These are phyloP conservation scores for Cyanoderma ruficeps DNA, from an alignment of 2,113 vertebrate species.

Conservation along the genomic window DNA sequence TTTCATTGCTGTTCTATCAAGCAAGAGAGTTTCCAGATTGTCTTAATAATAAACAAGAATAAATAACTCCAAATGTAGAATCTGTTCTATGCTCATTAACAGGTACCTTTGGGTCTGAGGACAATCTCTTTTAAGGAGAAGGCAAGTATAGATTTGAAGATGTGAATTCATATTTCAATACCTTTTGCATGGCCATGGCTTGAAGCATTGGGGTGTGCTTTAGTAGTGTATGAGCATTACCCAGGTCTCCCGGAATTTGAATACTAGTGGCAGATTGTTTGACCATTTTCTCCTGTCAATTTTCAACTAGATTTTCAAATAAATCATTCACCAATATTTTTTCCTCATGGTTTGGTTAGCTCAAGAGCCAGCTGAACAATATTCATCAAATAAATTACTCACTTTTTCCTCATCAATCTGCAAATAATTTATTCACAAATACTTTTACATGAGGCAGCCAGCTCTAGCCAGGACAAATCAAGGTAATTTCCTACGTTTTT, in stretches of 20 bases:
- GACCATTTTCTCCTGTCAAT: slow-evolving; percentile 8
- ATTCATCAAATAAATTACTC: slow-evolving; percentile 43
- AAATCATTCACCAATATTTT: slow-evolving; percentile 36
- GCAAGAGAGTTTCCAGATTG: background rate
- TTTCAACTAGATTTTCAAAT: slow-evolving; percentile 23
- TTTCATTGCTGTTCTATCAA: slow-evolving; percentile 2
- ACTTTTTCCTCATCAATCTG: slow-evolving; percentile 3
- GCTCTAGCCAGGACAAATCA: slow-evolving; percentile 61
- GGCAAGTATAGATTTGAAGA: background rate
- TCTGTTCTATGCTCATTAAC: background rate
- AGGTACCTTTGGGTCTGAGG: background rate
- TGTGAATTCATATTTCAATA: background rate
- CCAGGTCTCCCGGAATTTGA: background rate
- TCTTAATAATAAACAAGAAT: slow-evolving; percentile 21
- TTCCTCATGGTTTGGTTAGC: slow-evolving; percentile 37
- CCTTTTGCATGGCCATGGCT: background rate
- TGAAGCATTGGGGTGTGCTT: background rate
- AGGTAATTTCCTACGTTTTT: slow-evolving; percentile 61
- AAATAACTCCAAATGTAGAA: slow-evolving; percentile 25
- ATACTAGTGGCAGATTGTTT: slow-evolving; percentile 6
- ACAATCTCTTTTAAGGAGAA: background rate
- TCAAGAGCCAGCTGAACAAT: slow-evolving; percentile 42
- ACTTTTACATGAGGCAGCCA: slow-evolving; percentile 26
- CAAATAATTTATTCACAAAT: slow-evolving; percentile 57
- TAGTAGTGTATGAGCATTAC: background rate